A percentile compares a stretch with the other conserved stretches of the same genome.
Evolutionary conservation across 2,113 vertebrate species (phyloP).

Genomic region (Rousettus leschenaultii): DNA sequence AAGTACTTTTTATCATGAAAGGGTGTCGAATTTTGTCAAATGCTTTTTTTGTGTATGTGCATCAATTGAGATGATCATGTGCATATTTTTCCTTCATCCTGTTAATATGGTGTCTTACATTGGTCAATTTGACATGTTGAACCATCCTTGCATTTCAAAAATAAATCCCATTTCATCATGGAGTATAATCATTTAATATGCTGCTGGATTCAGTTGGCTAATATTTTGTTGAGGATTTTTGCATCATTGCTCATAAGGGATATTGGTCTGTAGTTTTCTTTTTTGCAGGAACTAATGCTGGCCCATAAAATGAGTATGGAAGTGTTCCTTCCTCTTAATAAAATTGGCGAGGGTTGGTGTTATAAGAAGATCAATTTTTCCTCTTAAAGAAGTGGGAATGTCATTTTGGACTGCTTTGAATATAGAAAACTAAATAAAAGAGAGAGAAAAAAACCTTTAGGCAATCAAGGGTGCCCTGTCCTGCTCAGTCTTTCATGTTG

Average conservation of each 20-base stretch:
- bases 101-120: background rate
- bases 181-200: background rate
- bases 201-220: background rate
- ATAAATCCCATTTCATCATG: background rate
- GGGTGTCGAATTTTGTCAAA: background rate
- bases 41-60: background rate
- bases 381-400: background rate
- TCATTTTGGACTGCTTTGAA: background rate
- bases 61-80: background rate
- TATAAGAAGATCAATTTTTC: background rate
- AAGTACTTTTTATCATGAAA: background rate
- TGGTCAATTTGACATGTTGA: background rate
- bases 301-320: background rate
- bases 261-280: background rate
- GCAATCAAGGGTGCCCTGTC: no score
- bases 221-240: background rate
- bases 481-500: background rate
- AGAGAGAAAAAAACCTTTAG: background rate
- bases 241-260: background rate
- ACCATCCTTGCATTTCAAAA: background rate
- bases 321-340: background rate
- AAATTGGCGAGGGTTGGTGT: background rate
- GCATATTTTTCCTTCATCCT: background rate
- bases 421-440: background rate
- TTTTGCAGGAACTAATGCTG: background rate